Base-by-base conservation (phyloP, 2,888 invertebrate species). In the Rapana venosa region DNA sequence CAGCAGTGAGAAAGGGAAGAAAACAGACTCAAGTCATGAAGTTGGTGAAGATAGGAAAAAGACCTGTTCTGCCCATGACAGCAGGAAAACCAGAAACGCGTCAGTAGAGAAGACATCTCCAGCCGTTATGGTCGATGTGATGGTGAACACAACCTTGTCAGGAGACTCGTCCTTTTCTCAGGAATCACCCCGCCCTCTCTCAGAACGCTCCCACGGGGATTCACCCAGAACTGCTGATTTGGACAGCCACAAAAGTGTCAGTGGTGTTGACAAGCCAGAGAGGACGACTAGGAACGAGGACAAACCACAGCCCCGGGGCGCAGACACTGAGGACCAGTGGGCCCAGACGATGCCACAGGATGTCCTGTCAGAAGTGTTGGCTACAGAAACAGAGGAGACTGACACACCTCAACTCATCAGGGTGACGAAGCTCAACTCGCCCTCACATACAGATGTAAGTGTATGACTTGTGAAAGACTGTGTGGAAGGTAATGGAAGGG, bases 331-430 rank as follows among this genome's bases (percentile, higher is more conserved):
- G 32, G 89, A 85, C 32, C 17, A 11, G 47, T 22, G 70, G 26
- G 47, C 47, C 5, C 70, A 8, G n/a, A 30, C 61, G 11, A n/a
- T 61, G 13, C 77, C 35, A n/a, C 87, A 87, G 70, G 90, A 79
- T 20, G 87, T 90, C 26, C 85, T 35, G 36, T 87, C 87, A 13
- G 93, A 93, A 81, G 93, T 8, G 47, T 47, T 94, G 32, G 94
- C 94, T 1, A 89, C 90, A 17, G 91, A 92, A 66, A 90, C 89
- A 22, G 92, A 87, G 89, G 89, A 90, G 77, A 93, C 92, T 90
- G 93, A 93, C 92, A 92, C 92, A 88, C 95, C 95, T 20, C 93
- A 93, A 86, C 92, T 95, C 89, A 92, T 93, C 91, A 93, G 92
- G 90, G 94, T 94, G 74, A 93, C 93, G 83, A 93, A 93, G 89